Evolutionary conservation across 2,888 invertebrate species (phyloP).

Genomic region (Alloplasta piceator): DNA sequence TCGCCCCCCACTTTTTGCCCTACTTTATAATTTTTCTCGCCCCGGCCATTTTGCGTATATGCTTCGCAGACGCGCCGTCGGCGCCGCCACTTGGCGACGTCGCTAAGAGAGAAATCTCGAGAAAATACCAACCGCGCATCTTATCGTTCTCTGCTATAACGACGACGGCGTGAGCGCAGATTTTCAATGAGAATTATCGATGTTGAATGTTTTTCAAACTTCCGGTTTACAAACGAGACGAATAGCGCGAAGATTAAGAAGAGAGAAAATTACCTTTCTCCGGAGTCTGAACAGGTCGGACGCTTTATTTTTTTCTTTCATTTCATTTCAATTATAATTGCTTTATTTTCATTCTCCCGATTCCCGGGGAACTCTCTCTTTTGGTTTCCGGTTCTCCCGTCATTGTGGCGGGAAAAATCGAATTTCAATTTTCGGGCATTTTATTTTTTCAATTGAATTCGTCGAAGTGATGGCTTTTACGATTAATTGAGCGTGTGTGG

Average conservation of each 20-base stretch:
- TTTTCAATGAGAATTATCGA: too few relatives aligned
- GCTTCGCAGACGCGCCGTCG: background rate
- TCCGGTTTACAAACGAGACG: background rate
- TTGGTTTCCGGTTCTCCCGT: too few relatives aligned
- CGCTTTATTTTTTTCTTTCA: background rate
- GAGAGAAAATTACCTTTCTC: background rate
- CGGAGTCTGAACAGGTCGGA: background rate
- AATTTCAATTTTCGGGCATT: too few relatives aligned
- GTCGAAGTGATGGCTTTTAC: conserved; percentile 6
- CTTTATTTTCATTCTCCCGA: too few relatives aligned
- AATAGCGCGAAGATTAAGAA: background rate
- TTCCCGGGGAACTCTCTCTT: too few relatives aligned
- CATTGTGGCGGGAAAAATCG: too few relatives aligned
- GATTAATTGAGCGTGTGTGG: conserved; percentile 19
- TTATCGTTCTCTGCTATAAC: background rate
- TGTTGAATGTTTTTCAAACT: too few relatives aligned
- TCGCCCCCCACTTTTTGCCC: background rate
- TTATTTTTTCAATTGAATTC: too few relatives aligned
- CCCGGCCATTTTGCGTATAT: background rate
- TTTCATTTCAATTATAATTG: background rate
- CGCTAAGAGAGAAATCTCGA: conserved; percentile 16
- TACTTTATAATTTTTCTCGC: conserved; percentile 9
- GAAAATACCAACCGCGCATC: background rate
- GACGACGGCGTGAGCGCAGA: background rate
- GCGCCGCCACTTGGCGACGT: background rate